phyloP scores from a whole-genome alignment of 2,888 invertebrate genomes.

The Folsomia manolachei region DNA sequence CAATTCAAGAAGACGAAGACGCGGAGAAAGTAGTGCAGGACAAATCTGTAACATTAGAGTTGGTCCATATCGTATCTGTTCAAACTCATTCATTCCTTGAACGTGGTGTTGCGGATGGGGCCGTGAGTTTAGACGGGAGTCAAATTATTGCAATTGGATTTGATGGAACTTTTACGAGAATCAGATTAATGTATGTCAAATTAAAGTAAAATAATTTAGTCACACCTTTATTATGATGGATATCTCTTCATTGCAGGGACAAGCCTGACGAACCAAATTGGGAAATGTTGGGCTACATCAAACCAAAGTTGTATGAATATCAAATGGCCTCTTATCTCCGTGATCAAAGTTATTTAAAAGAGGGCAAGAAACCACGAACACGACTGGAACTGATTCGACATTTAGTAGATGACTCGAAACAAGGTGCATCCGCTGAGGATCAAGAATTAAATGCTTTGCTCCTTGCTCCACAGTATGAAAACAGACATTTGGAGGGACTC shows the following conservation, averaged over 20 bases:
- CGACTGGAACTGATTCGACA: neutral
- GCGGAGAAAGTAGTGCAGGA: neutral
- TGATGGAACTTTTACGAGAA: conserved; percentile 42
- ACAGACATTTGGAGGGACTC: neutral
- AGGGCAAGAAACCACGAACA: conserved; percentile 18
- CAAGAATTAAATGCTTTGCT: neutral
- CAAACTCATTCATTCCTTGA: conserved; percentile 43
- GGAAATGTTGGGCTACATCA: conserved; percentile 35
- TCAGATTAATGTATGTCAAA: conserved; percentile 33
- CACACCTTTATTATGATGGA: neutral
- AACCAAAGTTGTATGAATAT: conserved; percentile 29
- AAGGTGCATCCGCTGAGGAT: neutral
- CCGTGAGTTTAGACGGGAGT: conserved; percentile 43
- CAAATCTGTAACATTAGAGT: neutral
- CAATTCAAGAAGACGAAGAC: conserved; percentile 22
- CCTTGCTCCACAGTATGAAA: neutral
- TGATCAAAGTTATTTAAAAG: conserved; percentile 29
- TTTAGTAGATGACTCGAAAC: neutral
- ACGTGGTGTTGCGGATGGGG: conserved; percentile 43
- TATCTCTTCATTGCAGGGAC: conserved; percentile 11
- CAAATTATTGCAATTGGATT: conserved; percentile 41
- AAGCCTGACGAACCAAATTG: conserved; percentile 34
- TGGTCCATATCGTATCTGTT: conserved; percentile 21
- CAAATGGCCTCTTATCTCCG: conserved; percentile 32
- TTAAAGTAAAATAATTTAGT: neutral